Base-by-base conservation (phyloP, 2,888 invertebrate genomes). In the Tetragonula carbonaria region DNA sequence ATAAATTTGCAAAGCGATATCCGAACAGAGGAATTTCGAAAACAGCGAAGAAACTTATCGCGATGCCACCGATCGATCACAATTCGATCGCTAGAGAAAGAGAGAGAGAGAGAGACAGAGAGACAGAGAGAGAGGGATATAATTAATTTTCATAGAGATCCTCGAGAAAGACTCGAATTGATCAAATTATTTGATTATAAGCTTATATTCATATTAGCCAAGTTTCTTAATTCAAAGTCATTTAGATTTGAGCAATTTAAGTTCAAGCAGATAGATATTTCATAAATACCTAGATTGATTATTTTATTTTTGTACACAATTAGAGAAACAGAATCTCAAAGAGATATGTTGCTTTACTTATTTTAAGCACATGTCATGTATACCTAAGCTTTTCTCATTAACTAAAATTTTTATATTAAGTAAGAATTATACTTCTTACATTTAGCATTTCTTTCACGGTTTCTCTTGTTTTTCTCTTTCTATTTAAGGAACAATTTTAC, bases 131-230 rank as follows among this genome's bases (percentile, higher is more conserved):
- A 21, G 59, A 74, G 21, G 18, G 18, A 21, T 21, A 21, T 80
- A 66, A 85, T 66, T 74, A 67, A 85, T 85, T 73, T 84, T 73
- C 74, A 45, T 59, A 57, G n/a, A 57, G 57, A 57, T n/a, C 2
- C 57, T n/a, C 33, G 33, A 33, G 33, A 57, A 57, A 57, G n/a
- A 23, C 13, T n/a, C 57, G 5, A 23, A 59, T 59, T 59, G 23
- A 23, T 59, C n/a, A 59, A 59, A 13, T 59, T 59, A 23, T n/a
- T 57, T n/a, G 14, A 59, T 59, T n/a, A 23, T n/a, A n/a, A 59
- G 14, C 23, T 59, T 2, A 14, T n/a, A 13, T n/a, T n/a, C 2
- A n/a, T n/a, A 13, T 59, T 14, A 59, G 14, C 23, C 1, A n/a
- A 59, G 57, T 59, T n/a, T n/a, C 2, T n/a, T 14, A 23, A 14